Conservation (phyloP, 2,113 vertebrate species). For the Dasyornis broadbenti region DNA sequence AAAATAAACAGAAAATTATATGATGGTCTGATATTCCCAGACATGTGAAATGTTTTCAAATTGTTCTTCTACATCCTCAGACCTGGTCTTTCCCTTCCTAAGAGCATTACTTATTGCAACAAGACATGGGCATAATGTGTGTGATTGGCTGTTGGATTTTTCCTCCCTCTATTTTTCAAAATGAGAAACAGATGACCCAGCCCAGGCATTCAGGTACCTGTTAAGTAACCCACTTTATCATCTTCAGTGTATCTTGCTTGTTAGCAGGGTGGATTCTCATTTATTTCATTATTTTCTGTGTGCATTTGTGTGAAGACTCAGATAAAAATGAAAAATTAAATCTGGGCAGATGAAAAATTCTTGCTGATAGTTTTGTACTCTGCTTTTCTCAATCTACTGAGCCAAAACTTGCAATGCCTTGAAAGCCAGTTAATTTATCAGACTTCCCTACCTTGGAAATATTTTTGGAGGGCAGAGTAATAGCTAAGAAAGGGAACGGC, state of each 20-base stretch:
- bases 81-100: not conserved
- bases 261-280: not conserved
- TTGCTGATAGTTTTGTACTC: not conserved
- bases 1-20: not conserved
- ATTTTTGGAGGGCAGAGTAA: not conserved
- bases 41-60: not conserved
- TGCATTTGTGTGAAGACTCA: not conserved
- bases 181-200: not conserved
- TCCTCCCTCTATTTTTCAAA: fast-evolving
- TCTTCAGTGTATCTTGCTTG: not conserved
- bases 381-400: not conserved
- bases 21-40: not conserved
- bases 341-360: not conserved
- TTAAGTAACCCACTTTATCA: not conserved
- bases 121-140: not conserved
- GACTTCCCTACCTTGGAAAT: not conserved
- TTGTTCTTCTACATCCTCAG: not conserved
- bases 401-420: not conserved
- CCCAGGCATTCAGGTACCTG: not conserved
- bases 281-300: not conserved
- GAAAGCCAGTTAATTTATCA: not conserved
- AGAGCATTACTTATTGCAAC: not conserved
- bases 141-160: not conserved
- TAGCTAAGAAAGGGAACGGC: not conserved
- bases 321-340: not conserved